Conservation (phyloP, 2,888 invertebrate species). For the Pomacea canaliculata region DNA sequence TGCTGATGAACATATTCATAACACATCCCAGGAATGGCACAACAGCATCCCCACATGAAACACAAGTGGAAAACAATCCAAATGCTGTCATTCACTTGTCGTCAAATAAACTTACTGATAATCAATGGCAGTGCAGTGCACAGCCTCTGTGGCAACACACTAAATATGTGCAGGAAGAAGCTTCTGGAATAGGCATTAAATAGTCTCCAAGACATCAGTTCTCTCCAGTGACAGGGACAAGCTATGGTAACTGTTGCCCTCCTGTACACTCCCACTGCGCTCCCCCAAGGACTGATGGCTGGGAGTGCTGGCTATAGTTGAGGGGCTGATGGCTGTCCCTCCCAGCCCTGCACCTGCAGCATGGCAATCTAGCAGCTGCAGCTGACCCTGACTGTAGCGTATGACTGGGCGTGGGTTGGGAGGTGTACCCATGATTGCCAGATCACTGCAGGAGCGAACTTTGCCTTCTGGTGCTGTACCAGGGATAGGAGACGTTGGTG, state of each 20-base stretch:
- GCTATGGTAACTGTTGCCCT: slow-evolving; percentile 13
- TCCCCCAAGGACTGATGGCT: slow-evolving; percentile 20
- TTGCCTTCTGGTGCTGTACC: neutral
- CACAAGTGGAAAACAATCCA: too few relatives aligned
- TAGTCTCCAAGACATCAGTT: slow-evolving; percentile 22
- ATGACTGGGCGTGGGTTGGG: slow-evolving; percentile 22
- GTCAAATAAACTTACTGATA: too few relatives aligned
- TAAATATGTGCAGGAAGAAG: too few relatives aligned
- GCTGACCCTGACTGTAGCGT: slow-evolving; percentile 22
- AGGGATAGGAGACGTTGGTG: neutral
- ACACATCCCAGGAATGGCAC: too few relatives aligned
- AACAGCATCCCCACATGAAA: too few relatives aligned
- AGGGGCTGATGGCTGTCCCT: slow-evolving; percentile 2
- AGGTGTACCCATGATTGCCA: slow-evolving; percentile 2
- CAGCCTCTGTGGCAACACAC: too few relatives aligned
- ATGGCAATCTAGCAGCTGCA: slow-evolving; percentile 15
- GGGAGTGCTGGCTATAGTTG: slow-evolving; percentile 12
- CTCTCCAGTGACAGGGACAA: slow-evolving; percentile 17
- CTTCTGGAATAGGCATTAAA: neutral
- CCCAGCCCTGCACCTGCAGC: neutral
- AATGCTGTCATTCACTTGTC: too few relatives aligned
- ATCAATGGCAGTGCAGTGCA: too few relatives aligned
- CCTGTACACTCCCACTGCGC: slow-evolving; percentile 15
- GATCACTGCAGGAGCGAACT: slow-evolving; percentile 15
- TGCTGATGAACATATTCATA: too few relatives aligned